Conservation (phyloP, 2,113 vertebrate species). For the Herpailurus yagouaroundi region DNA sequence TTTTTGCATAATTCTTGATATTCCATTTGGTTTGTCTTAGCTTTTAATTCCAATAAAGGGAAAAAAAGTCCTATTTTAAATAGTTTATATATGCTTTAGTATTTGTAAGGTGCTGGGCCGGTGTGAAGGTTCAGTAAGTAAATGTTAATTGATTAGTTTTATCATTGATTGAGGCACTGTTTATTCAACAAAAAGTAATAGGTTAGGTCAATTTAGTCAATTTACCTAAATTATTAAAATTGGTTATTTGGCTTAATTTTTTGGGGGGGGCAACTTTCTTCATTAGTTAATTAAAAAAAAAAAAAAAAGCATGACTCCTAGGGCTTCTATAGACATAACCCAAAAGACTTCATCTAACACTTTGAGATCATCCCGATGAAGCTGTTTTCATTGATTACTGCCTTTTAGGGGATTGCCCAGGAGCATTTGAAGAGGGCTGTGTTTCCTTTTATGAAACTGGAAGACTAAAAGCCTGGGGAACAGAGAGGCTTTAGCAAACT, state of each 20-base stretch:
- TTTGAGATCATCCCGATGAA: not conserved
- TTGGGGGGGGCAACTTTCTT: not conserved
- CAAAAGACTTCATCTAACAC: not conserved
- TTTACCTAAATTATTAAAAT: not conserved
- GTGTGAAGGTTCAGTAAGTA: not conserved
- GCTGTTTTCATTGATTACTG: not conserved
- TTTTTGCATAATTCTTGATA: not conserved
- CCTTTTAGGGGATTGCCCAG: not conserved
- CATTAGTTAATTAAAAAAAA: not conserved
- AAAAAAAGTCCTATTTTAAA: not conserved
- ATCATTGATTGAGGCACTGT: not conserved
- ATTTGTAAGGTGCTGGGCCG: not conserved
- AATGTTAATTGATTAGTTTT: not conserved
- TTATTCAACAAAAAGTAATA: slow-evolving; percentile 2
- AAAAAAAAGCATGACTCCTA: not conserved
- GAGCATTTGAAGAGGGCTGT: not conserved
- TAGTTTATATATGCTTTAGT: not conserved
- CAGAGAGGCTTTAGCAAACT: not conserved
- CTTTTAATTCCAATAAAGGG: not conserved
- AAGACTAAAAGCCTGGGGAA: not conserved
- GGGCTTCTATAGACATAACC: not conserved
- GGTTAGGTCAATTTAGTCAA: not conserved
- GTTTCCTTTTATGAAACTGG: slow-evolving; percentile 9
- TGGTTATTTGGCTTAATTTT: not conserved
- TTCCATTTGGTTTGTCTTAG: not conserved